Conservation (phyloP, 2,888 invertebrate species). For the Neoaliturus tenellus region DNA sequence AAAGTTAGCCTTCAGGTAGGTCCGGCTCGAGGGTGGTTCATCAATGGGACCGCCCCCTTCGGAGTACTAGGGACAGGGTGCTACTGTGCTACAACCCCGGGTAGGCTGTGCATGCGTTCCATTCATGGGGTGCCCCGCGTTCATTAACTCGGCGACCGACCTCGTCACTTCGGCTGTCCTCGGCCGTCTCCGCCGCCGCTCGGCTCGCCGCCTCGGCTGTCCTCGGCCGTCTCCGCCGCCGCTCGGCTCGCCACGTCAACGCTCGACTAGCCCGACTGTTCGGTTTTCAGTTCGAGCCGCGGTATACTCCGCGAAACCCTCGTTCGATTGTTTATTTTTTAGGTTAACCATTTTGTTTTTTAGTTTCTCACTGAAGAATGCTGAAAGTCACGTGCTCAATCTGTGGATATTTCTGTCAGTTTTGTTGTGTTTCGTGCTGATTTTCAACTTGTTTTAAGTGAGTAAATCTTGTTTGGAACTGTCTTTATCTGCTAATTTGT, state of each 20-base stretch:
- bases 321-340: background rate
- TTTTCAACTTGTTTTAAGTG: background rate
- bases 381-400: background rate
- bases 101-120: background rate
- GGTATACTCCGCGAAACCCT: background rate
- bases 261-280: background rate
- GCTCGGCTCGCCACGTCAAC: slow-evolving; percentile 39
- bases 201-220: slow-evolving; percentile 4
- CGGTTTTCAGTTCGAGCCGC: background rate
- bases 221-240: slow-evolving; percentile 11
- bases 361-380: background rate
- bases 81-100: too few relatives aligned
- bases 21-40: too few relatives aligned
- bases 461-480: background rate
- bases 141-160: slow-evolving; percentile 42
- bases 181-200: slow-evolving; percentile 7
- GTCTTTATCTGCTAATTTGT: background rate
- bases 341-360: background rate
- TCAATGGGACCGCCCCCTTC: background rate
- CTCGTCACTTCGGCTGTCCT: slow-evolving; percentile 16
- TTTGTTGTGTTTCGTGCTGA: background rate
- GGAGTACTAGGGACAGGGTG: background rate
- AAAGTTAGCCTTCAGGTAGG: too few relatives aligned
- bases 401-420: background rate
- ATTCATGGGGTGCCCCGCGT: slow-evolving; percentile 41